Conservation (phyloP, 2,113 vertebrate genomes). For the Oophaga pumilio region DNA sequence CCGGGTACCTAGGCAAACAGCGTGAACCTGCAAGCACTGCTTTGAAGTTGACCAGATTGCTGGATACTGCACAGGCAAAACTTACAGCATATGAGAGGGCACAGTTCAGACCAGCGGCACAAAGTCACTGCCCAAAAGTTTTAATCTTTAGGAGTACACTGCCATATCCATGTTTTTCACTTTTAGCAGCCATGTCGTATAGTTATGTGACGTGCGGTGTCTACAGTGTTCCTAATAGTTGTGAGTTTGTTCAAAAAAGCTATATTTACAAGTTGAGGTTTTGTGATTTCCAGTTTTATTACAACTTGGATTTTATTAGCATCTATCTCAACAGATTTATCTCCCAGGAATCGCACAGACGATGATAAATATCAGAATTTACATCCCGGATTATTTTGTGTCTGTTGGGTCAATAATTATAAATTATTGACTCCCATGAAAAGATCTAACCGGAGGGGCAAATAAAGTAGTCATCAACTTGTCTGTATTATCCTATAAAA, state of each 20-base stretch:
- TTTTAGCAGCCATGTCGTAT: too few relatives aligned
- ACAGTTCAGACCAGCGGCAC: too few relatives aligned
- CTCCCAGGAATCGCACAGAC: neutral
- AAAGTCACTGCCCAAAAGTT: too few relatives aligned
- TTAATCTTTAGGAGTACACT: too few relatives aligned
- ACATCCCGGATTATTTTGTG: neutral
- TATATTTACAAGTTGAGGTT: neutral
- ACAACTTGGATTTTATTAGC: neutral
- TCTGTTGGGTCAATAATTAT: neutral
- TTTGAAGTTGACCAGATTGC: too few relatives aligned
- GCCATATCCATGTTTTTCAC: too few relatives aligned
- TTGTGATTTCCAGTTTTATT: neutral
- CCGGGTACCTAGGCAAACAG: too few relatives aligned
- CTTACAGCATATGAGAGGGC: too few relatives aligned
- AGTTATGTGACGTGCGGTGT: too few relatives aligned
- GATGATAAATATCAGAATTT: neutral
- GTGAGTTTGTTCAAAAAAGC: neutral
- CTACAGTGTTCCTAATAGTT: too few relatives aligned
- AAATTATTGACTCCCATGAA: neutral
- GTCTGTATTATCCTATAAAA: constrained; percentile 23
- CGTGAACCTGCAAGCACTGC: too few relatives aligned
- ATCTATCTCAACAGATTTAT: neutral
- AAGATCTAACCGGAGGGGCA: neutral
- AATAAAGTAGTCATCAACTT: constrained; percentile 3
- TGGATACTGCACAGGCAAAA: too few relatives aligned